phyloP scores from a whole-genome alignment of 2,888 invertebrate genomes.

The Apamea epomidion region DNA sequence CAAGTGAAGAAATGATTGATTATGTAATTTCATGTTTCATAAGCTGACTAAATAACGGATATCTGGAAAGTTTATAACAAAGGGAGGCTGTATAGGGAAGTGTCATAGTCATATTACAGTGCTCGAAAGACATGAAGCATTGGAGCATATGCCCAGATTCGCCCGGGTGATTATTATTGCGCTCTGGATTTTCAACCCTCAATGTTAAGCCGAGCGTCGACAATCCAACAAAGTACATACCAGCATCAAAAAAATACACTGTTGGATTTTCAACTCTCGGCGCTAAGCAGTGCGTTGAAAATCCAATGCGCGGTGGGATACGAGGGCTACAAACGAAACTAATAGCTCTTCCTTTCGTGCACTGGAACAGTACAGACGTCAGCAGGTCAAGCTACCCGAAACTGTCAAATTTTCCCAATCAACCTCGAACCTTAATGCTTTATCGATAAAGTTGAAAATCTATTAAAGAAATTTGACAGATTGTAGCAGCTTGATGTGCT shows the following conservation, averaged over 20 bases:
- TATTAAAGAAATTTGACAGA: too few species aligned
- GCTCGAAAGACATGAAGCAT: background rate
- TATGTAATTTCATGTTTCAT: conserved; percentile 23
- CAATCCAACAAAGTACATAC: background rate
- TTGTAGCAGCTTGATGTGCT: too few species aligned
- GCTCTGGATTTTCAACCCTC: background rate
- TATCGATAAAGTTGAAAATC: too few species aligned
- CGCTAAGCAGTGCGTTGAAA: background rate
- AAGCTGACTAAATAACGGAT: background rate
- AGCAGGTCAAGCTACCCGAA: too few species aligned
- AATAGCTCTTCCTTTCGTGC: background rate
- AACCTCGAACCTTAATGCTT: too few species aligned
- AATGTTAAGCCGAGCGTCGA: background rate
- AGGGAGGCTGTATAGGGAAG: too few species aligned
- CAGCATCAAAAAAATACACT: background rate
- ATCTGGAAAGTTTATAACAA: background rate
- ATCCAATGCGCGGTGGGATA: background rate
- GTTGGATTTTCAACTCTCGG: background rate
- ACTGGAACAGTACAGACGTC: background rate
- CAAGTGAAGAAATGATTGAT: background rate
- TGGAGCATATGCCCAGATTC: background rate
- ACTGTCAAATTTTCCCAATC: too few species aligned
- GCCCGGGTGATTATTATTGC: background rate
- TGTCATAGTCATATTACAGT: background rate
- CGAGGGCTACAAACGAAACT: background rate